phyloP scores from a whole-genome alignment of 2,797 vertebrate genomes.

The Carcharodon carcharias region DNA sequence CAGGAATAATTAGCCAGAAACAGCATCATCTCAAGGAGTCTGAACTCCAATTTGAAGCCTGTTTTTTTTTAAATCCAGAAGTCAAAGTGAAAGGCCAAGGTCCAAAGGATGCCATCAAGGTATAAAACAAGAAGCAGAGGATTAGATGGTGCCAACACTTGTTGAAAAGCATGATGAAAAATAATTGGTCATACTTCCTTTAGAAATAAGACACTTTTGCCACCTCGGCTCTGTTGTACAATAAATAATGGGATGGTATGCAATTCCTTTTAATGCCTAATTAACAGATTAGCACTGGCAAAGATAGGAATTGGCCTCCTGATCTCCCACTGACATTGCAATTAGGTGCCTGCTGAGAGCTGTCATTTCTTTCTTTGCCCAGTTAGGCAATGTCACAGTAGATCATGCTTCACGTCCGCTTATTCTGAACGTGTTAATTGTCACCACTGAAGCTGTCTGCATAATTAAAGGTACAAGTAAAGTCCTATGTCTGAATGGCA shows the following conservation, averaged over 20 bases:
- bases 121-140: not conserved
- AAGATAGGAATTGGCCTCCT: not conserved
- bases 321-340: not conserved
- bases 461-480: not conserved
- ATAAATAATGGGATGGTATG: not conserved
- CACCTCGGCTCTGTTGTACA: not conserved
- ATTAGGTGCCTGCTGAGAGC: not conserved
- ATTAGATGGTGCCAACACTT: not conserved
- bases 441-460: not conserved
- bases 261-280: not conserved
- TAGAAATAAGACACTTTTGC: not conserved
- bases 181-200: not conserved
- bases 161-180: not conserved
- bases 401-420: not conserved
- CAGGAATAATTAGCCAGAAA: not conserved
- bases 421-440: not conserved
- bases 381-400: not conserved
- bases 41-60: not conserved
- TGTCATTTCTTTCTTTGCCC: not conserved
- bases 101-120: not conserved
- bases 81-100: not conserved
- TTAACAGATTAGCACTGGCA: not conserved
- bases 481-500: not conserved
- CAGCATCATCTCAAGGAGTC: not conserved
- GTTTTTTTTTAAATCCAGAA: not conserved